Percentiles rank a stretch among this genome's conserved stretches.
Conservation (phyloP, 2,888 invertebrate species). For the Yponomeuta sedellus region DNA sequence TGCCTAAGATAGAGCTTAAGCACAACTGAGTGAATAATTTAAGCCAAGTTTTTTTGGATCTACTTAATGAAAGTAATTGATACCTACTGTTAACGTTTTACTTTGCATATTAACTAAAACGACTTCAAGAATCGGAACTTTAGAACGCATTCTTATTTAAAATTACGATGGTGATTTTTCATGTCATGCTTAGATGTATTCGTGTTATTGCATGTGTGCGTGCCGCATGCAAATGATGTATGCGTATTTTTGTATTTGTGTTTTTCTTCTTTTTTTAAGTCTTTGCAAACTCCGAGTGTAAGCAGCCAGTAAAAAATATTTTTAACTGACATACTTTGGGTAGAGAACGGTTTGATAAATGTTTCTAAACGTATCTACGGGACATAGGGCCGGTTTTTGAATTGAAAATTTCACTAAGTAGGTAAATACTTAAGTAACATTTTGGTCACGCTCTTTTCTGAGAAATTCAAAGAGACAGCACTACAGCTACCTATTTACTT, state of each 20-base stretch:
- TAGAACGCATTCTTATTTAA: slow-evolving; percentile 54
- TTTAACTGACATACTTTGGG: slow-evolving; percentile 48
- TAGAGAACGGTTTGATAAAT: too few species aligned
- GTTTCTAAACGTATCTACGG: too few species aligned
- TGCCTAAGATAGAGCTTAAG: too few species aligned
- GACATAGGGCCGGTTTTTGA: too few species aligned
- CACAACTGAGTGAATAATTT: too few species aligned
- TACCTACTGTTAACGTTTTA: not conserved
- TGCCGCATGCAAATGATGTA: slow-evolving; percentile 66
- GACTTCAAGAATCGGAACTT: slow-evolving; percentile 1
- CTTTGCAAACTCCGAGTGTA: slow-evolving; percentile 49
- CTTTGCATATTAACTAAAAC: not conserved
- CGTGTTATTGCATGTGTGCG: slow-evolving; percentile 43
- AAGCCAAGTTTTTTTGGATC: too few species aligned
- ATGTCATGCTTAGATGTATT: slow-evolving; percentile 35
- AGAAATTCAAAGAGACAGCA: too few species aligned
- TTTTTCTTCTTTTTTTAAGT: slow-evolving; percentile 58
- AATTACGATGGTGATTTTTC: slow-evolving; percentile 35
- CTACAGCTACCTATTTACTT: too few species aligned
- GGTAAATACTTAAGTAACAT: too few species aligned
- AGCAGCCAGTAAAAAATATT: slow-evolving; percentile 71
- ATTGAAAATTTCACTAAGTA: too few species aligned
- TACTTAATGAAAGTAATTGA: too few species aligned
- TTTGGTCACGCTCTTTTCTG: too few species aligned
- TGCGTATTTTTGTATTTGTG: slow-evolving; percentile 66